These are phyloP conservation scores for Drosophila formosana DNA, from an alignment of 2,888 invertebrate genomes.

Conservation along the genomic window DNA sequence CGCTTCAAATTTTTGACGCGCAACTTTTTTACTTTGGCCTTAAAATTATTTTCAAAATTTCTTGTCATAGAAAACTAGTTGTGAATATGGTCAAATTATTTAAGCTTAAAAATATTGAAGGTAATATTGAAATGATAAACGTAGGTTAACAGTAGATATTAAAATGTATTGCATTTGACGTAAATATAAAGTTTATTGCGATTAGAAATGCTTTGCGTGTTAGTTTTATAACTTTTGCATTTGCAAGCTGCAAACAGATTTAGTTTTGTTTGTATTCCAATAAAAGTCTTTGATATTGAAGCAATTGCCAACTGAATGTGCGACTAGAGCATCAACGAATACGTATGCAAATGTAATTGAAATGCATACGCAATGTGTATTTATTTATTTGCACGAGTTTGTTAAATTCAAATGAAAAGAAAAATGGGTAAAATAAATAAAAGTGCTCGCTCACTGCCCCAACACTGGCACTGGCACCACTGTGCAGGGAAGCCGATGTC, in stretches of 20 bases:
- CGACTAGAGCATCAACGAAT: neutral
- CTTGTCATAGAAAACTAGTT: no score
- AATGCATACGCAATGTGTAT: neutral
- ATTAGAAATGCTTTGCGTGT: neutral
- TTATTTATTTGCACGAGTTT: slow-evolving; percentile 5
- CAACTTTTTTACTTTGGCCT: no score
- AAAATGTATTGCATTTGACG: no score
- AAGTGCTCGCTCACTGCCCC: neutral
- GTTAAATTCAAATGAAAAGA: neutral
- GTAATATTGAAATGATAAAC: no score
- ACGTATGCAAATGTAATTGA: neutral
- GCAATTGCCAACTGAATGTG: neutral
- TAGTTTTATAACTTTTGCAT: neutral
- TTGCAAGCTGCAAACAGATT: neutral
- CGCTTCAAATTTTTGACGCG: no score
- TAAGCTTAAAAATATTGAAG: no score
- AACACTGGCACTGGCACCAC: slow-evolving; percentile 6
- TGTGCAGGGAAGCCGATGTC: slow-evolving; percentile 34
- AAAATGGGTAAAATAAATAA: neutral
- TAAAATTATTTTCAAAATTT: no score
- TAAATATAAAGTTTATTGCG: neutral
- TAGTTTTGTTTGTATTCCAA: neutral
- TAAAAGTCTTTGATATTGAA: neutral
- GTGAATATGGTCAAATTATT: no score
- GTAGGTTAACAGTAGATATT: no score